phyloP scores from a whole-genome alignment of 2,113 vertebrate species.

The Chloroceryle aenea region DNA sequence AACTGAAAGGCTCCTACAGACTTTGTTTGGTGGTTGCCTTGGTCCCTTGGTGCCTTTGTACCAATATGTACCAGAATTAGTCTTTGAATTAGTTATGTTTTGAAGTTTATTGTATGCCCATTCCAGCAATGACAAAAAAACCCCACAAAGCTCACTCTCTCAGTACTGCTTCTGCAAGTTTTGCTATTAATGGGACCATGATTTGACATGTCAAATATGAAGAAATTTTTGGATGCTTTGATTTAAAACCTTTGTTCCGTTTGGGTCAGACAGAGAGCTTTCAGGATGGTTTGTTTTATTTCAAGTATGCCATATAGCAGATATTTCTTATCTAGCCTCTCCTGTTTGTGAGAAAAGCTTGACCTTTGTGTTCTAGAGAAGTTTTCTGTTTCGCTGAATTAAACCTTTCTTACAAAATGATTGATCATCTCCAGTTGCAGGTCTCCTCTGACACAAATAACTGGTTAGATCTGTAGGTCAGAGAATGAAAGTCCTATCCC shows the following conservation, averaged over 20 bases:
- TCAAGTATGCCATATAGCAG: not conserved
- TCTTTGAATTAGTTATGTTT: slow-evolving; percentile 31
- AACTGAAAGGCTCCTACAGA: not conserved
- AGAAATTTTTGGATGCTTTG: not conserved
- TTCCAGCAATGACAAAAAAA: not conserved
- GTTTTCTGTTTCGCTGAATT: not conserved
- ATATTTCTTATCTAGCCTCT: not conserved
- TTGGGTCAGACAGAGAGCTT: not conserved
- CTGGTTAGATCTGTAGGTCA: not conserved
- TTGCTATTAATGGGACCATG: not conserved
- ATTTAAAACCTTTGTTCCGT: not conserved
- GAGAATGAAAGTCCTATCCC: not conserved
- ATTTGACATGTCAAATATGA: not conserved
- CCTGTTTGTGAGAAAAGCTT: not conserved
- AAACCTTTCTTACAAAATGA: not conserved
- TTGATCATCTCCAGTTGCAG: not conserved
- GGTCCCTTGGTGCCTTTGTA: not conserved
- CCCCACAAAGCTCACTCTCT: not conserved
- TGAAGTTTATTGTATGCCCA: not conserved
- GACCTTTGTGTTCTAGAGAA: not conserved
- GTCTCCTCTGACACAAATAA: not conserved
- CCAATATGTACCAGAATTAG: not conserved
- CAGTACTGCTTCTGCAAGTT: not conserved
- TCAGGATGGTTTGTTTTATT: not conserved
- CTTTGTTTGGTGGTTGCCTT: not conserved